Evolutionary conservation across 2,797 vertebrate species (phyloP).

Genomic region (Manis javanica): DNA sequence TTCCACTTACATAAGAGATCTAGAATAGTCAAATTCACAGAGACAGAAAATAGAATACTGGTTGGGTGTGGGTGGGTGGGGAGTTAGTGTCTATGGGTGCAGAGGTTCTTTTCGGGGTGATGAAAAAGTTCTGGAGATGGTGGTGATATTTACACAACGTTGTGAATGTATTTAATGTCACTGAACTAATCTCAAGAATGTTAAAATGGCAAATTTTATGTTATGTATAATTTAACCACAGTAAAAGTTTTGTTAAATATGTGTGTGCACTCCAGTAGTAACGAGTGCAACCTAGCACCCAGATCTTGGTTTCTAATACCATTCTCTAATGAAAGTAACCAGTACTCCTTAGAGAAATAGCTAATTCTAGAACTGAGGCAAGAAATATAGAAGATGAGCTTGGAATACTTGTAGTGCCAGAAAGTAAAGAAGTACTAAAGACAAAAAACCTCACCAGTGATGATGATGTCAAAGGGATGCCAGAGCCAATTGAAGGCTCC

Average conservation of each 20-base stretch:
- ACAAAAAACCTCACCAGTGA: neutral
- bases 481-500: neutral
- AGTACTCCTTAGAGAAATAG: neutral
- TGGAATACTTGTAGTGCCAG: neutral
- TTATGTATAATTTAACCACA: neutral
- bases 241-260: neutral
- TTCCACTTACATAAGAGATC: neutral
- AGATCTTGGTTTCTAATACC: neutral
- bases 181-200: too few relatives aligned
- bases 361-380: neutral
- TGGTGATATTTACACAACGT: neutral
- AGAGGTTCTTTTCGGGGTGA: neutral
- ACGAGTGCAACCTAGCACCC: neutral
- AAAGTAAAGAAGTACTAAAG: neutral
- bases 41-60: neutral
- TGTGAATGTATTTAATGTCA: neutral
- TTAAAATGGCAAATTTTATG: neutral
- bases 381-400: neutral
- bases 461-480: neutral
- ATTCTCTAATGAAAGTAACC: neutral
- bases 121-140: neutral
- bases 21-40: neutral
- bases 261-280: too few relatives aligned
- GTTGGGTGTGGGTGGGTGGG: too few relatives aligned
- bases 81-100: neutral